Evolutionary conservation across 2,113 vertebrate species (phyloP).

Genomic region (Craseonycteris thonglongyai): DNA sequence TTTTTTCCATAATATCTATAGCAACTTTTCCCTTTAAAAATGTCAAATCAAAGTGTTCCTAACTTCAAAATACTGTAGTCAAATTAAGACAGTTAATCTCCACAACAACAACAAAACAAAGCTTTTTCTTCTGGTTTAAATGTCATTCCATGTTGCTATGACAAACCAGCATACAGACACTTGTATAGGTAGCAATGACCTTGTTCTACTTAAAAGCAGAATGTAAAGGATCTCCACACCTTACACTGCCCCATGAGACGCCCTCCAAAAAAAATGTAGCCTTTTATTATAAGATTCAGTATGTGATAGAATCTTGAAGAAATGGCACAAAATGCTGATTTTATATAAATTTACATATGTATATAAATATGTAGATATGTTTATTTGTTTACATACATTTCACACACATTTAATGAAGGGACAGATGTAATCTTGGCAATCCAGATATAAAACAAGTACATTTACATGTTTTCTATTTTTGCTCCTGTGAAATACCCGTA

Average conservation of each 20-base stretch:
- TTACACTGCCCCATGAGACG: background rate
- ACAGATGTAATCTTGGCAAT: constrained; percentile 22
- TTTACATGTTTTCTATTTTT: constrained; percentile 23
- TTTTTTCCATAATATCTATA: constrained; percentile 45
- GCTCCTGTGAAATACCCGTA: constrained; percentile 40
- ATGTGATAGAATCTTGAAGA: background rate
- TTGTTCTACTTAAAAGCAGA: constrained; percentile 34
- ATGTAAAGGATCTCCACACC: background rate
- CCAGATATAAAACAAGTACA: constrained; percentile 46
- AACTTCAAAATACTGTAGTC: constrained; percentile 26
- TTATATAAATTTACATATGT: background rate
- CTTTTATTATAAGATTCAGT: background rate
- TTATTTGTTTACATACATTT: background rate
- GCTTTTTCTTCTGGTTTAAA: background rate
- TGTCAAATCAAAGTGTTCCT: constrained; percentile 45
- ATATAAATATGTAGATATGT: background rate
- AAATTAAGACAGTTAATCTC: constrained; percentile 26
- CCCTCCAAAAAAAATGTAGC: background rate
- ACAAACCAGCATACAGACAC: background rate
- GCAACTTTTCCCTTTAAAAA: constrained; percentile 37
- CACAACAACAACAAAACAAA: background rate
- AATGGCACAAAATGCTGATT: background rate
- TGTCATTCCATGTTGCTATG: background rate
- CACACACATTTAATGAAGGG: background rate
- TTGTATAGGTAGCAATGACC: background rate